These are phyloP conservation scores for Schlechtendalia chinensis DNA, from an alignment of 1,140 invertebrate species.

Conservation along the genomic window DNA sequence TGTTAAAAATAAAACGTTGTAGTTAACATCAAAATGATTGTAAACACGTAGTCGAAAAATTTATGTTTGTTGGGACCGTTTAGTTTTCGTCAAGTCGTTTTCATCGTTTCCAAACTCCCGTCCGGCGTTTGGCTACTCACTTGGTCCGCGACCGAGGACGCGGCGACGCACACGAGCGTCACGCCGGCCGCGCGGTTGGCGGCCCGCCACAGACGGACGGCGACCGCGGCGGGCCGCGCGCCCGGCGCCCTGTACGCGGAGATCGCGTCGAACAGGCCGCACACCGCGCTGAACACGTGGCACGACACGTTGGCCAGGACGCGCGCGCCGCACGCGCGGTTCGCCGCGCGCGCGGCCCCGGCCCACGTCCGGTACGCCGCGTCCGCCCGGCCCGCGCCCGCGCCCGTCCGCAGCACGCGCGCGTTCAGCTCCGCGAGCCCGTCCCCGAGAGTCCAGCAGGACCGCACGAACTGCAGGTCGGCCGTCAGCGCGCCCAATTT, in stretches of 20 bases:
- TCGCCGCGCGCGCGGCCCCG: not conserved
- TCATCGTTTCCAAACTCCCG: too few relatives aligned
- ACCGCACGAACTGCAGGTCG: slow-evolving; percentile 32
- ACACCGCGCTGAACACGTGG: slow-evolving; percentile 46
- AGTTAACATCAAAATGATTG: too few relatives aligned
- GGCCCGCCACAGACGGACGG: slow-evolving; percentile 29
- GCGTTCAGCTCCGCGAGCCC: not conserved
- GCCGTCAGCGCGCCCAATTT: slow-evolving; percentile 28
- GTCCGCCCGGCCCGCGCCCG: not conserved
- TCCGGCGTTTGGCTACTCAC: too few relatives aligned
- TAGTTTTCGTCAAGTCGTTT: too few relatives aligned
- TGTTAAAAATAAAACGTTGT: too few relatives aligned
- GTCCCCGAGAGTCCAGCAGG: slow-evolving; percentile 21
- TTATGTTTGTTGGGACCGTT: too few relatives aligned
- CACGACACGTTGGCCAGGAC: slow-evolving; percentile 13
- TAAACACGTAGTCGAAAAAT: too few relatives aligned
- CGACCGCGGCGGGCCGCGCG: not conserved
- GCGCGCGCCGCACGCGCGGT: not conserved
- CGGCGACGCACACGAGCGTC: slow-evolving; percentile 33
- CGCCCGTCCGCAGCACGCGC: not conserved
- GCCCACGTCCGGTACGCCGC: not conserved
- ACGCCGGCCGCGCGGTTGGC: slow-evolving; percentile 21
- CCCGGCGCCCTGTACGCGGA: slow-evolving; percentile 25
- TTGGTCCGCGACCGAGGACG: slow-evolving; percentile 30
- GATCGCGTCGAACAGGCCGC: slow-evolving; percentile 40